phyloP scores from a whole-genome alignment of 2,113 vertebrate genomes.

The Lagenorhynchus albirostris region DNA sequence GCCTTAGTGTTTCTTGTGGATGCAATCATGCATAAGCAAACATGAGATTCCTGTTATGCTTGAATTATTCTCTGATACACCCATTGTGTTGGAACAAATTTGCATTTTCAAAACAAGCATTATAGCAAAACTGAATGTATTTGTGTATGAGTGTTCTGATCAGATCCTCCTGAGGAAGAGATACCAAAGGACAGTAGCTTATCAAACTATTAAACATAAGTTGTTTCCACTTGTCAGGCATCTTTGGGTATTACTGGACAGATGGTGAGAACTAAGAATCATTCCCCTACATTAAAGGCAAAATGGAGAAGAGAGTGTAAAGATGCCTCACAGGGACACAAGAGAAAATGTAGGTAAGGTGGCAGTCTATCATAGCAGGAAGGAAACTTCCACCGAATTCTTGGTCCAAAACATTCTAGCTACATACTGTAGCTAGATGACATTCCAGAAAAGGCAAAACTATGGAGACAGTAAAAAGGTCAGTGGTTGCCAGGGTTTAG shows the following conservation, averaged over 20 bases:
- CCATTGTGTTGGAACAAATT: constrained; percentile 25
- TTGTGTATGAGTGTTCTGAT: not conserved
- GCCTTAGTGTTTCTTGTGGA: not conserved
- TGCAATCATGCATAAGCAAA: constrained; percentile 34
- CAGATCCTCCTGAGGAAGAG: not conserved
- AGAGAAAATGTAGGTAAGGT: not conserved
- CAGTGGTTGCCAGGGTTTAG: not conserved
- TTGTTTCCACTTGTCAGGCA: not conserved
- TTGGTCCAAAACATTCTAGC: not conserved
- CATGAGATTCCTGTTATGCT: constrained; percentile 18
- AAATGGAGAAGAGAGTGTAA: not conserved
- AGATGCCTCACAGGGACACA: not conserved
- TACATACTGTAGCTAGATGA: not conserved
- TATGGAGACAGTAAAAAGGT: not conserved
- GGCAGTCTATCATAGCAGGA: not conserved
- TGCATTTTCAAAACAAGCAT: constrained; percentile 44
- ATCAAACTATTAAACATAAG: not conserved
- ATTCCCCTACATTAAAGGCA: not conserved
- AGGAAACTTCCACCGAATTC: not conserved
- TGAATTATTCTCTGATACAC: not conserved
- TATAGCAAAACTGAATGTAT: not conserved
- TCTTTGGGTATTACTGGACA: not conserved
- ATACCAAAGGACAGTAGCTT: not conserved
- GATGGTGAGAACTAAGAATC: not conserved
- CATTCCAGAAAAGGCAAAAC: not conserved